phyloP scores from a whole-genome alignment of 2,888 invertebrate species.

The Congeria kusceri region DNA sequence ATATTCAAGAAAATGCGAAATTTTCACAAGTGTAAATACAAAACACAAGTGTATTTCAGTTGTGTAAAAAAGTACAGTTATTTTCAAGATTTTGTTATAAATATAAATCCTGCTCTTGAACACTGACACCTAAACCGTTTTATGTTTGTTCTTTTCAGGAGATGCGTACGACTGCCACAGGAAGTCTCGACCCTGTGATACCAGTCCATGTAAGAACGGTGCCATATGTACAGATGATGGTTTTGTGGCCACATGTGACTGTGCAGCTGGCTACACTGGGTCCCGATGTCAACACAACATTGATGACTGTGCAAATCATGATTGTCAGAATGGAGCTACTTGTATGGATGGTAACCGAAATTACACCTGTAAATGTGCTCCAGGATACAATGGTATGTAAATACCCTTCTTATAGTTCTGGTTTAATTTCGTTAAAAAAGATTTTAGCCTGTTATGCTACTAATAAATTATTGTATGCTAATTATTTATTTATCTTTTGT shows the following conservation, averaged over 20 bases:
- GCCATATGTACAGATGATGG: background rate
- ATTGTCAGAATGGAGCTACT: conserved; percentile 91
- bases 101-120: no score
- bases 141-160: background rate
- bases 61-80: no score
- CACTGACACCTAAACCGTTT: background rate
- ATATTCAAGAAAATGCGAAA: no score
- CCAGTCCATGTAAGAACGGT: conserved; percentile 20
- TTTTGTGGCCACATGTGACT: conserved; percentile 47
- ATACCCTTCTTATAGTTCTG: background rate
- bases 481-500: no score
- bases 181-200: conserved; percentile 25
- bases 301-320: conserved; percentile 93
- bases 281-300: conserved; percentile 72
- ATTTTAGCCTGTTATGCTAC: no score
- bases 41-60: no score
- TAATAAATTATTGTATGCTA: no score
- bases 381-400: conserved; percentile 62
- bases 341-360: conserved; percentile 94
- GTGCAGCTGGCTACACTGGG: conserved; percentile 63
- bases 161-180: conserved; percentile 22
- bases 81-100: no score
- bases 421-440: no score
- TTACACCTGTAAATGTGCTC: conserved; percentile 85
- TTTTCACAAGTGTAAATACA: no score